Base-by-base conservation (phyloP, 2,888 invertebrate species). In the Chesias legatella region DNA sequence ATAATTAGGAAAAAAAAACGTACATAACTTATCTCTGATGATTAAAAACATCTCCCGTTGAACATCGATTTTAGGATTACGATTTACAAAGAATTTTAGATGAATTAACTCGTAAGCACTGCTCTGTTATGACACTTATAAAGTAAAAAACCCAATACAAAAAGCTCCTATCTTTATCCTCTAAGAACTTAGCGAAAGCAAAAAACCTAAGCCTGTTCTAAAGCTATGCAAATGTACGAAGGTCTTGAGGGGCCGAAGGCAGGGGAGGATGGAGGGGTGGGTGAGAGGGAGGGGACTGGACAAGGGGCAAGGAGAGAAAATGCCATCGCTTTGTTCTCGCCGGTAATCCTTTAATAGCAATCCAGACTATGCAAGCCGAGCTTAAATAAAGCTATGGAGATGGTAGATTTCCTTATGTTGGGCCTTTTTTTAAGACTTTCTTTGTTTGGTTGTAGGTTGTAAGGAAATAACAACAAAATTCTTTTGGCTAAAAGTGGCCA, bases 171-270 rank as follows among this genome's bases (percentile, higher is more conserved):
- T 58, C 71, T 77, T 79, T 78, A 81, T 82, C 80, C 78, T 74
- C 72, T 82, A 82, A 81, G 79, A 79, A 76, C 70, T 67, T 62
- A 69, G 70, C 56, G 58, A 63, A 64, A 69, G 73, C 63, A 77
- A 79, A 83, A 81, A 83, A 76, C 62, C 79, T 81, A 74, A 83
- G 77, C 77, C 25, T 40, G 47, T 44, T 69, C 67, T 67, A 83
- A 83, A 82, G 82, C 83, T 85, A 86, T 86, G 85, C 83, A 86
- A 86, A 86, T 86, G 76, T 79, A 73, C 73, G 73, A 80, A 82
- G 79, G 79, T 83, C 84, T 85, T 82, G 68, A 80, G 79, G 44
- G 81, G 79, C 71, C 67, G 65, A 52, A 44, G 58, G 50, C 57
- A 56, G 63, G 60, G 53, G 44, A 40, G 51, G 54, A 49, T 41